These are phyloP conservation scores for Picus viridis DNA, from an alignment of 2,797 vertebrate genomes.

Conservation along the genomic window DNA sequence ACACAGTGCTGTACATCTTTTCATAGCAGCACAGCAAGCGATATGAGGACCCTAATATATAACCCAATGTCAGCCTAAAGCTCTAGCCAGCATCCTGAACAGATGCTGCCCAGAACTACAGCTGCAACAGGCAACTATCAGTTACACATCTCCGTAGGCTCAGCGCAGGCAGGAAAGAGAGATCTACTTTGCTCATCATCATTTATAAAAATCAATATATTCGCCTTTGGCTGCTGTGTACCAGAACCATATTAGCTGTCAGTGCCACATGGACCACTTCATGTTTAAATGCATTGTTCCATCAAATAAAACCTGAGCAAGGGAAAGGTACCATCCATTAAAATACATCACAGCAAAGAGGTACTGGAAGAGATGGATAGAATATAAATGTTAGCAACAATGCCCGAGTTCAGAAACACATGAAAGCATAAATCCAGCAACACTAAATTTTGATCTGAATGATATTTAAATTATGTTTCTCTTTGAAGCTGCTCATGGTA, in stretches of 20 bases:
- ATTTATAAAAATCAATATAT: constrained; percentile 66
- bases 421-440: not conserved
- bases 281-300: constrained; percentile 41
- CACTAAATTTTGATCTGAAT: not conserved
- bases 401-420: not conserved
- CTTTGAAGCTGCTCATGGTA: not conserved
- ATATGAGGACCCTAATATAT: not conserved
- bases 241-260: constrained; percentile 25
- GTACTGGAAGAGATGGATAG: not conserved
- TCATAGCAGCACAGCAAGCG: not conserved
- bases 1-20: not conserved
- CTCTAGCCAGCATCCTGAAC: not conserved
- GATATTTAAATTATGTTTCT: constrained; percentile 23
- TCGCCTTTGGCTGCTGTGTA: constrained; percentile 32
- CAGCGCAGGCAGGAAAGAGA: not conserved
- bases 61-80: constrained; percentile 5
- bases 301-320: constrained; percentile 25
- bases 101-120: constrained; percentile 16
- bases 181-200: constrained; percentile 44
- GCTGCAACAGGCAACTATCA: constrained; percentile 30
- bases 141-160: constrained; percentile 40
- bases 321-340: not conserved
- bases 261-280: not conserved
- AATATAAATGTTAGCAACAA: constrained; percentile 13
- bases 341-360: constrained; percentile 25